Percentiles rank a stretch among this genome's conserved stretches.
phyloP scores from a whole-genome alignment of 2,888 invertebrate species.

The Tethea ocularis region DNA sequence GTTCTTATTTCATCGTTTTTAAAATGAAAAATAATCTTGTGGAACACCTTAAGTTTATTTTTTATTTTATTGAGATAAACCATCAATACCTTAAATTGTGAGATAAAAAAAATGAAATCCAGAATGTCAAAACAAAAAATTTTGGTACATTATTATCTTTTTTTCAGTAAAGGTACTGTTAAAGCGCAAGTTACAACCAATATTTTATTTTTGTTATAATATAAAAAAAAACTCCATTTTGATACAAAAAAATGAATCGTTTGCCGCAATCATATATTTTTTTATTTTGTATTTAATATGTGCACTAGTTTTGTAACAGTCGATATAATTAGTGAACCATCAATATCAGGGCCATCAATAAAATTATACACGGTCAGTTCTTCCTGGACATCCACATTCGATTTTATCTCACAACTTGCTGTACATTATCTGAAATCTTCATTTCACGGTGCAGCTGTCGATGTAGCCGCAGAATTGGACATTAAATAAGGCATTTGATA shows the following conservation, averaged over 20 bases:
- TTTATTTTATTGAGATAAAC: neutral
- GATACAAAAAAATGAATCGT: neutral
- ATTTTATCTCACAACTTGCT: conserved; percentile 53
- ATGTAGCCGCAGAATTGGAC: conserved; percentile 61
- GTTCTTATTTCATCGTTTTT: too few species aligned
- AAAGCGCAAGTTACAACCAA: too few species aligned
- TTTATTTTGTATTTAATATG: neutral
- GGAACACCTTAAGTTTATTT: too few species aligned
- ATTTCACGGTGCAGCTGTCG: conserved; percentile 46
- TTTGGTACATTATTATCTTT: too few species aligned
- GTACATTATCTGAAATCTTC: conserved; percentile 61
- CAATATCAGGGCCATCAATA: conserved; percentile 29
- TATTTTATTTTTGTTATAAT: too few species aligned
- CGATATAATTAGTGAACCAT: conserved; percentile 6
- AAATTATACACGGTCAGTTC: conserved; percentile 33
- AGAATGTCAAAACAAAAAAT: neutral
- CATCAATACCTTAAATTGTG: neutral
- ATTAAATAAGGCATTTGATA: conserved; percentile 53
- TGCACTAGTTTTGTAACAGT: neutral
- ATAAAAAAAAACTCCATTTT: too few species aligned
- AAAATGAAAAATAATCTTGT: too few species aligned
- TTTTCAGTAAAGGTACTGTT: too few species aligned
- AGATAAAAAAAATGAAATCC: neutral
- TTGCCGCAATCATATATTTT: neutral
- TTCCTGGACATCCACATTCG: conserved; percentile 35